Base-by-base conservation (phyloP, 2,888 invertebrate genomes). In the Tiphia femorata region DNA sequence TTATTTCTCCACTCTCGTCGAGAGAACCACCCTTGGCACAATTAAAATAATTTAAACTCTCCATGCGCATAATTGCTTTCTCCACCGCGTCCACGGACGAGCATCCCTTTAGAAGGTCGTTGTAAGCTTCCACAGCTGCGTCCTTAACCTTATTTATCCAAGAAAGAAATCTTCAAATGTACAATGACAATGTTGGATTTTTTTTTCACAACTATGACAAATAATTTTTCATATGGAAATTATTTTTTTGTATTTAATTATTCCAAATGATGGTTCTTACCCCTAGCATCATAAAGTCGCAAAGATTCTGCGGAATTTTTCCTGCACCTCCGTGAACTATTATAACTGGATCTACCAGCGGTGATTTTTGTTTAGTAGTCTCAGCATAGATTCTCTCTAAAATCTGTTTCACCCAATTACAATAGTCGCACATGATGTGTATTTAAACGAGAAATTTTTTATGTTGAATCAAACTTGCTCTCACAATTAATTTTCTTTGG, bases 341-440 rank as follows among this genome's bases (percentile, higher is more conserved):
- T 42, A 77, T 54, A 33, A 75, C 54, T 10, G 76, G 72, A 48
- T 70, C 68, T 6, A 51, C 64, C 3, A 43, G 2, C 16, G 35
- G 50, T 47, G 55, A 54, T 2, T 42, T 56, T 21, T 38, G 38
- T 10, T 53, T 20, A 1, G 27, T 29, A 47, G 20, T 8, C 8
- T 57, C 54, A 0, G 40, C 20, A 29, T 52, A 50, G 25, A 62
- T 29, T 47, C 33, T 65, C 2, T 60, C 42, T 23, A 67, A 49
- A 33, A 68, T 50, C 7, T 60, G 58, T 10, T 67, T 59, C 12
- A 73, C 64, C 76, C 76, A 76, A n/a, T 68, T 50, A 38, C 76
- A 77, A 57, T 77, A 77, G 47, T 77, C 77, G 25, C 76, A 77
- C 71, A 67, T 75, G 38, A 19, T 62, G 6, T 33, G 12, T 14